phyloP scores from a whole-genome alignment of 2,113 vertebrate genomes.

The Isichthys henryi region DNA sequence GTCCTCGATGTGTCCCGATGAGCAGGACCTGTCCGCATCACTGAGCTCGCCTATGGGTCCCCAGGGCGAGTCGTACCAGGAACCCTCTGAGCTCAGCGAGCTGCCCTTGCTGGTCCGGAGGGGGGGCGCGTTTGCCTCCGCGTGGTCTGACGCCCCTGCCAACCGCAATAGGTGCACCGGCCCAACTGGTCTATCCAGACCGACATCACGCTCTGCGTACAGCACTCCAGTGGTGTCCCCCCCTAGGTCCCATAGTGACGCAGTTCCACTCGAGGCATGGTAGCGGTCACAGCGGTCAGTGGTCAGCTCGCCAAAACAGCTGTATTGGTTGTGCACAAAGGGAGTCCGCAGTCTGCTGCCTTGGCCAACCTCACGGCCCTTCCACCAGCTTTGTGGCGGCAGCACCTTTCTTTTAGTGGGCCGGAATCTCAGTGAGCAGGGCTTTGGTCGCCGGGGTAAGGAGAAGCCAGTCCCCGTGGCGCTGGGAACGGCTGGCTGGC shows the following conservation, averaged over 20 bases:
- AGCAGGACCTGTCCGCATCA: conserved; percentile 60
- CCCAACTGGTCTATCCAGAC: conserved; percentile 72
- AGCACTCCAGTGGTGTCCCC: conserved; percentile 77
- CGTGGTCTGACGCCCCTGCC: conserved; percentile 35
- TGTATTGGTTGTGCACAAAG: conserved; percentile 62
- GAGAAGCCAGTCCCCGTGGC: conserved; percentile 51
- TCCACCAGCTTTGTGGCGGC: conserved; percentile 69
- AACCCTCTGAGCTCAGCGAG: conserved; percentile 82
- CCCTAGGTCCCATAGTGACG: conserved; percentile 37
- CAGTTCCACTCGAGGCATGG: conserved; percentile 50
- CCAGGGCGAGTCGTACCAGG: conserved; percentile 90
- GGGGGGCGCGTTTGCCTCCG: conserved; percentile 44
- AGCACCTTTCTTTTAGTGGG: conserved; percentile 60
- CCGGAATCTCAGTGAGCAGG: conserved; percentile 71
- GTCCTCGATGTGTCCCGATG: conserved; percentile 39
- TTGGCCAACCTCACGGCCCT: conserved; percentile 37
- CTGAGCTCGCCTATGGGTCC: conserved; percentile 61
- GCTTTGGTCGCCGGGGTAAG: conserved; percentile 64
- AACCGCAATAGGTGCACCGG: conserved; percentile 59
- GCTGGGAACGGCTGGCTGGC: conserved; percentile 74
- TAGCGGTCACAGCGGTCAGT: conserved; percentile 20
- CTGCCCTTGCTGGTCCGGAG: conserved; percentile 82
- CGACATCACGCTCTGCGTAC: conserved; percentile 67
- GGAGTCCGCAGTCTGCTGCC: conserved; percentile 62
- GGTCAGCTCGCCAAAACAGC: conserved; percentile 30